These are phyloP conservation scores for Dendrocincla tyrannina DNA, from an alignment of 2,797 vertebrate genomes.

Conservation along the genomic window DNA sequence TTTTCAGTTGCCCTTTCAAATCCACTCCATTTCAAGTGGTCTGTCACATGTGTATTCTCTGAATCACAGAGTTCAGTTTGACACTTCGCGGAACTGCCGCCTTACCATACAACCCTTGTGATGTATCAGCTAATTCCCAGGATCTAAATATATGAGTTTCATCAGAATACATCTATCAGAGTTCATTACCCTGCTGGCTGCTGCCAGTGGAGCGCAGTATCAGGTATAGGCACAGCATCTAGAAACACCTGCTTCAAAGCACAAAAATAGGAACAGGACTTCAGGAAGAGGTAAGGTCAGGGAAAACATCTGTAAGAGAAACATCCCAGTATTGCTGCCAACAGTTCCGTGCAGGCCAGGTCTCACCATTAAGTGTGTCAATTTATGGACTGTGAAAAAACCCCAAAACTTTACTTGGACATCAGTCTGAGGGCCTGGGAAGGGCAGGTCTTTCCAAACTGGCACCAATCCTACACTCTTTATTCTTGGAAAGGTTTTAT, in stretches of 20 bases:
- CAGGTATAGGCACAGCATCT: background rate
- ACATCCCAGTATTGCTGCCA: background rate
- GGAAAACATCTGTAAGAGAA: background rate
- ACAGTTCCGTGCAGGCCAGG: background rate
- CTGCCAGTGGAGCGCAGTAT: background rate
- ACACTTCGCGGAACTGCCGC: background rate
- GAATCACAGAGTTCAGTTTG: background rate
- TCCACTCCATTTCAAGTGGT: background rate
- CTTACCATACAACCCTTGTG: background rate
- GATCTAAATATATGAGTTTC: background rate
- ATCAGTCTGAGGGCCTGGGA: background rate
- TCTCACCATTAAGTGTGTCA: background rate
- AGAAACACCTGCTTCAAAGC: background rate
- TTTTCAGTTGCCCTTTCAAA: conserved; percentile 32
- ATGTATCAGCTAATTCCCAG: background rate
- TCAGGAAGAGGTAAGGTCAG: background rate
- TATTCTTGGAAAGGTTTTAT: conserved; percentile 44
- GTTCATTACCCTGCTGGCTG: background rate
- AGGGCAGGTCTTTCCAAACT: background rate
- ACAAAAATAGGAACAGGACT: background rate
- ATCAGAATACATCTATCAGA: background rate
- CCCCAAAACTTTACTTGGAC: background rate
- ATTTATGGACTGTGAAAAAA: background rate
- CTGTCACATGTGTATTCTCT: background rate
- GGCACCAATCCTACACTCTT: background rate